Base-by-base conservation (phyloP, 2,113 vertebrate species). In the Psittacula cyanocephala region DNA sequence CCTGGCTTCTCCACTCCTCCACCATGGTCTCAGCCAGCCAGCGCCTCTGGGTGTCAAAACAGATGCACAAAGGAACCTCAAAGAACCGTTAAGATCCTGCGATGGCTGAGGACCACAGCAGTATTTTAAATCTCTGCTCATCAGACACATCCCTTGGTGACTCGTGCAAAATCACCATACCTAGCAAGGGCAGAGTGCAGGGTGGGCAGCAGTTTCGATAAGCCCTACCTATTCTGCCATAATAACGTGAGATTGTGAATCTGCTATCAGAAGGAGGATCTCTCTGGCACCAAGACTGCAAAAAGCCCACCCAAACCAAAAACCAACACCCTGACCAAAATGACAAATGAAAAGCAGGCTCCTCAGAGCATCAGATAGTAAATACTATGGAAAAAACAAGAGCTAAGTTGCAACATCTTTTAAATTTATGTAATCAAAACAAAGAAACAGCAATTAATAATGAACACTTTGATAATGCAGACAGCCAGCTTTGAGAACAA, bases 321-420 rank as follows among this genome's bases (percentile, higher is more conserved):
- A 68, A 49, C 17, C 60, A 96, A 35, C 78, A 82, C 17, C 57
- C 93, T 85, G 76, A 84, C 84, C 86, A 86, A 88, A 65, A 96
- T 89, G 95, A 98, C 96, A 85, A 97, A 97, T 97, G 97, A 95
- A 94, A 94, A 68, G 65, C 86, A 91, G 91, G 97, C 93, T 96
- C 94, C 81, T 33, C 77, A 76, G 83, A 96, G 97, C 96, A 97
- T 96, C 97, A 94, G 95, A 97, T 60, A 96, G 86, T 43, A 76
- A 59, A 70, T 52, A 85, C 59, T 63, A 81, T 81, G 87, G 69
- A 64, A 92, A 91, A 89, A 81, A 64, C 46, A 81, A 47, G 81
- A 96, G 67, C 86, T 85, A 49, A 72, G 69, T 97, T 97, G 84
- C 94, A 97, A 96, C 95, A 95, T 72, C 81, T 91, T 91, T 96